Evolutionary conservation across 2,797 vertebrate genomes (phyloP), one percentile per base, ranked within the genome.

Genomic region (Pitangus sulphuratus): DNA sequence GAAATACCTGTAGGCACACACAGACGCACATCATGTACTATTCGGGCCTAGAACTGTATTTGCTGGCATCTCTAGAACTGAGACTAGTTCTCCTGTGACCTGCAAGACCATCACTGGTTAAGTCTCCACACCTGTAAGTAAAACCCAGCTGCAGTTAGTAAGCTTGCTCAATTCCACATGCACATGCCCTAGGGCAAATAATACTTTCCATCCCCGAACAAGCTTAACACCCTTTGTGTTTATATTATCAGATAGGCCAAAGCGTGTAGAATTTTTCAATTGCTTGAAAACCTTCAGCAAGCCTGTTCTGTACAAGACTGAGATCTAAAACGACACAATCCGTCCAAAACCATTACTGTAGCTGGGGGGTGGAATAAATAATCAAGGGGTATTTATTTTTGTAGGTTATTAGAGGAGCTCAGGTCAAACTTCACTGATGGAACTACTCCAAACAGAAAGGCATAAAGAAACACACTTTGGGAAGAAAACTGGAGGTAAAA

Each of bases 11-110:
- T 51, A 88, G 40, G 78, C 24, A 61, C 0, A 3, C 1, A 31
- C 2, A 28, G 35, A 21, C 4, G 2, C 22, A 28, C 0, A 0
- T 8, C 47, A 71, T n/a, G 30, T 4, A 35, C 24, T 30, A 4
- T 16, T 28, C 20, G 68, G 53, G 45, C 44, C 44, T n/a, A 42
- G 3, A 45, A 80, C 3, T 8, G 8, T 39, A 28, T 44, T 65
- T 78, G 14, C 4, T 35, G 44, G 53, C 42, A 56, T 6, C 56
- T 74, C 64, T 15, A 50, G 14, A 75, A 77, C 28, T 0, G 8
- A 88, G 25, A 50, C 4, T 19, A 53, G 17, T 15, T 40, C 74
- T 72, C 26, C 22, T 0, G 1, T 11, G 14, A 65, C 39, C 81
- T 61, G 20, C 11, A 30, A 58, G 35, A 40, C 68, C 39, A 77